Evolutionary conservation across 2,797 vertebrate species (phyloP), one percentile per base, ranked within the genome.

Genomic region (Sorex maritimensis): DNA sequence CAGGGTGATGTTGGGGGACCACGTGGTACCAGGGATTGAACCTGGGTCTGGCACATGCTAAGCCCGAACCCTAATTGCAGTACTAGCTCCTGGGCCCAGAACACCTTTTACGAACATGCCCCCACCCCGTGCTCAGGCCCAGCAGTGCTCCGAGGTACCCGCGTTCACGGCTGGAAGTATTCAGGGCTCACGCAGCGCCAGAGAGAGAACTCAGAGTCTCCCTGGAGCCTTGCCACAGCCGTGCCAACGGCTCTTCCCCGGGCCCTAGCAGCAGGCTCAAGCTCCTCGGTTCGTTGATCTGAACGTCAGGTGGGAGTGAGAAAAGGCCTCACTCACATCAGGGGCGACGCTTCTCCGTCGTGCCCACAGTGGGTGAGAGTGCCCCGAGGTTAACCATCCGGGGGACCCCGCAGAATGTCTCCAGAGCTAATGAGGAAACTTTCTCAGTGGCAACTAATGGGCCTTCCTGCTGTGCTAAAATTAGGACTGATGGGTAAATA

Each of bases 401-500:
- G 2, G 46, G 34, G 41, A 55, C 74, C 58, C 6, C 0, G 34
- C 58, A 61, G 30, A 80, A 72, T 58, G 46, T 26, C 65, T 83
- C 69, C 13, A 17, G 23, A 30, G 69, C 84, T 95, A 92, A 82
- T 67, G 79, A 93, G 85, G 86, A 94, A 75, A 85, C 67, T 71
- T 92, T 90, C 88, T 94, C 41, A 67, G 68, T 72, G 75, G 65
- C 84, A 94, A 23, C 63, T 68, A 88, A 86, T 78, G 61, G 61
- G 21, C 79, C 88, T 92, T 94, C 81, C 88, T 94, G 81, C 63
- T 77, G 58, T 77, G 87, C 85, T 92, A 55, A 95, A 91, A 93
- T 92, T 95, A 91, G 87, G 95, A 44, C 81, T 71, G 89, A 88
- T 80, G 90, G 75, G 82, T 90, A 96, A 96, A 95, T 83, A 92